Percentiles rank a stretch among this genome's conserved stretches.
phyloP scores from a whole-genome alignment of 1,140 invertebrate genomes.

The Cyclina sinensis region DNA sequence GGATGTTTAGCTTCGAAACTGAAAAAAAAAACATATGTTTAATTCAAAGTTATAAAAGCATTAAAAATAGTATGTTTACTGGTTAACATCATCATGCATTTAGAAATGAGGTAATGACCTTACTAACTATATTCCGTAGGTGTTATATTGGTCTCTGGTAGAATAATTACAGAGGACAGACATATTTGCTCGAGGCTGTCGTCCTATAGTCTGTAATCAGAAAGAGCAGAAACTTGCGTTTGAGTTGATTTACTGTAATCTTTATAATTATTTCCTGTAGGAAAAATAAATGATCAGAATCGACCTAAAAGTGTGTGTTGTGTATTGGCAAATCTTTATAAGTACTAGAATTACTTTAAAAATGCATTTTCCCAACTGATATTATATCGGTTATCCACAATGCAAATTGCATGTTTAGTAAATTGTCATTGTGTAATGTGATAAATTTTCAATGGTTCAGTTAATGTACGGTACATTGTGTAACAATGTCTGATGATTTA shows the following conservation, averaged over 20 bases:
- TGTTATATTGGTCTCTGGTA: no score
- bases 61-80: no score
- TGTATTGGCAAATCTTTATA: not conserved
- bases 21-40: no score
- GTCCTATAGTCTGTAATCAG: not conserved
- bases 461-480: not conserved
- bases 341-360: not conserved
- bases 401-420: conserved; percentile 17
- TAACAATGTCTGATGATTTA: not conserved
- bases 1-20: no score
- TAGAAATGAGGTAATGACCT: no score
- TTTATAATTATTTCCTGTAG: no score
- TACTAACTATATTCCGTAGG: no score
- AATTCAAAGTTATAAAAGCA: no score
- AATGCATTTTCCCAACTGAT: not conserved
- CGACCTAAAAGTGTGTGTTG: not conserved
- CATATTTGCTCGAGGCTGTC: not conserved
- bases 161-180: not conserved
- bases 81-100: no score
- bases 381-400: not conserved
- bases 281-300: not conserved
- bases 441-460: not conserved
- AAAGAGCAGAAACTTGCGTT: not conserved
- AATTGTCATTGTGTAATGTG: not conserved
- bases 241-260: no score